A percentile compares a stretch with the other conserved stretches of the same genome.
Evolutionary conservation across 2,797 vertebrate genomes (phyloP).

Genomic region (Anguilla pacifica): DNA sequence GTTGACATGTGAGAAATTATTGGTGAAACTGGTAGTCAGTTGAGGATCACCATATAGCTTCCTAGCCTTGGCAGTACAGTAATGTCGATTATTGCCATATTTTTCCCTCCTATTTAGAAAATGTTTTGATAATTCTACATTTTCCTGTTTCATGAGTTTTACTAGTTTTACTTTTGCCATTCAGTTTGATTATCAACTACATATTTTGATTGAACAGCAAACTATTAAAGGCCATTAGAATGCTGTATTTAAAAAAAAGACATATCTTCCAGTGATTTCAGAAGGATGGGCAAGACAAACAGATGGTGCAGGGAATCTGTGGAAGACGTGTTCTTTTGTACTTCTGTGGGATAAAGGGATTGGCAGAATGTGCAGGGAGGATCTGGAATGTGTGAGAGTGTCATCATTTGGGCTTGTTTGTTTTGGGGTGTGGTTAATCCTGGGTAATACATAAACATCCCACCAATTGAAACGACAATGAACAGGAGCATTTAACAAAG

Average conservation of each 20-base stretch:
- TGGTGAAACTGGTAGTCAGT: not conserved
- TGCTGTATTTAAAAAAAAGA: not conserved
- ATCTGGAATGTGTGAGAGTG: not conserved
- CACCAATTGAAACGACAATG: not conserved
- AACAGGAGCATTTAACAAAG: not conserved
- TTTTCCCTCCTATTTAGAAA: not conserved
- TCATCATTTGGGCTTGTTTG: not conserved
- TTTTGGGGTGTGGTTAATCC: not conserved
- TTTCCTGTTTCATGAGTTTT: not conserved
- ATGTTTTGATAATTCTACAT: not conserved
- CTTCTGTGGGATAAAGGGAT: not conserved
- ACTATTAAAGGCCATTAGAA: not conserved
- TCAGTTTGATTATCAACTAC: not conserved
- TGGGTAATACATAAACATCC: not conserved
- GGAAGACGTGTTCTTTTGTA: not conserved
- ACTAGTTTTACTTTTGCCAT: not conserved
- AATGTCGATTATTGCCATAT: not conserved
- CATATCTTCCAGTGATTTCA: not conserved
- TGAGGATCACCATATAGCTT: not conserved
- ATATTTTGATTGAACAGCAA: not conserved
- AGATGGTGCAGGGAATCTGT: not conserved
- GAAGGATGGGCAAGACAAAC: not conserved
- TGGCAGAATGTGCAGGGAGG: not conserved
- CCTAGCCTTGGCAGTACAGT: not conserved
- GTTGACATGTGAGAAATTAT: not conserved